Percentiles rank a stretch among this genome's conserved stretches.
Conservation (phyloP, 2,888 invertebrate genomes). For the Synergus japonicus region DNA sequence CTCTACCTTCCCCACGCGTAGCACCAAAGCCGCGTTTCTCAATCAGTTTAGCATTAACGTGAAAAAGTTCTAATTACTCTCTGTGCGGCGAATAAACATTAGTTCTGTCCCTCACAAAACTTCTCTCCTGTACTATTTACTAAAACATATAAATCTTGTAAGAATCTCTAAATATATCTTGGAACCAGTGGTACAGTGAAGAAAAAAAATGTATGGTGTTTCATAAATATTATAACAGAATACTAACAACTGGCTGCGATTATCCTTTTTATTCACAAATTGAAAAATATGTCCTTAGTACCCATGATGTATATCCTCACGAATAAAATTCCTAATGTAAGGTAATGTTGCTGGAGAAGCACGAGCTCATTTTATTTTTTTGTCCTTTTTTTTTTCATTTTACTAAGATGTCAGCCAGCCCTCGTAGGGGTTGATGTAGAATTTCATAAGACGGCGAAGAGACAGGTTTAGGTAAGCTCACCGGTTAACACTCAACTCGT, state of each 20-base stretch:
- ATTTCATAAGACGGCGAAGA: constrained; percentile 59
- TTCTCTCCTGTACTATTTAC: neutral
- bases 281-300: neutral
- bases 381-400: constrained; percentile 29
- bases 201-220: neutral
- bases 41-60: constrained; percentile 74
- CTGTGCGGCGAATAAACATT: constrained; percentile 70
- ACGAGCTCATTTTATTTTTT: constrained; percentile 9
- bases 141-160: neutral
- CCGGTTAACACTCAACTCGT: constrained; percentile 58
- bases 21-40: constrained; percentile 59
- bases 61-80: constrained; percentile 73
- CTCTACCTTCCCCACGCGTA: constrained; percentile 56
- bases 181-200: neutral
- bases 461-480: constrained; percentile 58
- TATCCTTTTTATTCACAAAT: too few species aligned
- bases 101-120: constrained; percentile 48
- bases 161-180: neutral
- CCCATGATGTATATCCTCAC: neutral
- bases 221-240: too few species aligned
- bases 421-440: constrained; percentile 47
- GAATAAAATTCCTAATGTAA: constrained; percentile 13
- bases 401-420: constrained; percentile 16
- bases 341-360: neutral
- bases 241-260: too few species aligned